phyloP scores from a whole-genome alignment of 1,140 invertebrate species.

The Belonocnema kinseyi region DNA sequence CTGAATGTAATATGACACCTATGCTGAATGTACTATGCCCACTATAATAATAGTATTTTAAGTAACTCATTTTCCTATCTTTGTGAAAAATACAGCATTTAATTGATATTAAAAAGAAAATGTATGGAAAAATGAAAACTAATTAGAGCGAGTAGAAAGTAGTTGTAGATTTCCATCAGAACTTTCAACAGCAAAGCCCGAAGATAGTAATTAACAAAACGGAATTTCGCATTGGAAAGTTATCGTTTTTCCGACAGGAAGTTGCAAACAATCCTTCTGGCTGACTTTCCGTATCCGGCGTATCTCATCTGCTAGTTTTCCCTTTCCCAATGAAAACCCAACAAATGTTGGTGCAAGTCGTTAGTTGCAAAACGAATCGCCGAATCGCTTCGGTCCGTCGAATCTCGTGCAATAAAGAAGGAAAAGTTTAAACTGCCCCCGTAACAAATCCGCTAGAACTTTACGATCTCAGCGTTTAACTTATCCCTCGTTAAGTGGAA shows the following conservation, averaged over 20 bases:
- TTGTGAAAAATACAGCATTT: too few species aligned
- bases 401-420: conserved; percentile 12
- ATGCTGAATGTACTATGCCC: too few species aligned
- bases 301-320: conserved; percentile 26
- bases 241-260: background rate
- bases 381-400: conserved; percentile 13
- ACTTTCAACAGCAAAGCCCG: background rate
- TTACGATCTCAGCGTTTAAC: conserved; percentile 52
- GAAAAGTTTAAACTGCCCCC: conserved; percentile 47
- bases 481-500: conserved; percentile 55
- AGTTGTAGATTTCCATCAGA: conserved; percentile 18
- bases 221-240: conserved; percentile 23
- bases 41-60: too few species aligned
- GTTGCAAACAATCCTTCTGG: conserved; percentile 4
- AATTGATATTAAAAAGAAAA: too few species aligned
- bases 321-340: background rate
- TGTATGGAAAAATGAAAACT: background rate
- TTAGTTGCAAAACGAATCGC: conserved; percentile 23
- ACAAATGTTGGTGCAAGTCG: conserved; percentile 18
- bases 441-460: conserved; percentile 45
- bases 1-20: too few species aligned
- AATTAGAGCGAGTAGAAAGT: conserved; percentile 8
- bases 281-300: conserved; percentile 3
- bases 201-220: conserved; percentile 22
- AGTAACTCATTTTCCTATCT: too few species aligned